phyloP scores from a whole-genome alignment of 23 tunicate genomes.

The Styela plicata region DNA sequence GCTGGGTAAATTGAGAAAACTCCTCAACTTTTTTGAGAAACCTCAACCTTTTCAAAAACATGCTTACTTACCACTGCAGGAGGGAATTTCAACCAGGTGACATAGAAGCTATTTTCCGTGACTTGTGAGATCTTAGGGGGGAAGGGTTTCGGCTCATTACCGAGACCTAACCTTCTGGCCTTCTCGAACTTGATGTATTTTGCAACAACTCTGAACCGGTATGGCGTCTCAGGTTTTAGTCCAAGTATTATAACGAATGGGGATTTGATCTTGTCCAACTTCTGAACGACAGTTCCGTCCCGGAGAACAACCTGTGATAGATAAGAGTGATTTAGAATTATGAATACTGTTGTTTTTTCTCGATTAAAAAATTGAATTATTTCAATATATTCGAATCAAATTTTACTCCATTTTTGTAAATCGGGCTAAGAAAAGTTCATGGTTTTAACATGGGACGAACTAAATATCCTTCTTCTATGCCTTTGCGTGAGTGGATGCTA shows the following conservation, averaged over 20 bases:
- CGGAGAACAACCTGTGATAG: not conserved
- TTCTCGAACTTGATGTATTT: not conserved
- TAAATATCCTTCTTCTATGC: no score
- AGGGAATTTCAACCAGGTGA: not conserved
- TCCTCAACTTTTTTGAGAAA: no score
- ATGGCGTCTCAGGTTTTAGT: not conserved
- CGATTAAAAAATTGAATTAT: no score
- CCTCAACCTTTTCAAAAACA: no score
- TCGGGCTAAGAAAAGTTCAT: no score
- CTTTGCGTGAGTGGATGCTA: no score
- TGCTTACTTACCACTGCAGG: not conserved
- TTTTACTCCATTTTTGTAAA: no score
- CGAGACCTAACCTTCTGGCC: not conserved
- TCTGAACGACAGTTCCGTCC: not conserved
- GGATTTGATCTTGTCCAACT: not conserved
- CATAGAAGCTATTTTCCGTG: conserved; percentile 6
- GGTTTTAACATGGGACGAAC: no score
- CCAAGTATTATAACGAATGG: not conserved
- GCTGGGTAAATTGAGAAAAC: no score
- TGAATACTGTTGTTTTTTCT: no score
- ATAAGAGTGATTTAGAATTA: no score
- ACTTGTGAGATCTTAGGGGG: conserved; percentile 9
- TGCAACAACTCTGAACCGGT: not conserved
- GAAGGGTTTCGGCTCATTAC: not conserved
- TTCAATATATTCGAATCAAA: no score